phyloP scores from a whole-genome alignment of 2,888 invertebrate species.

The Vanessa cardui region DNA sequence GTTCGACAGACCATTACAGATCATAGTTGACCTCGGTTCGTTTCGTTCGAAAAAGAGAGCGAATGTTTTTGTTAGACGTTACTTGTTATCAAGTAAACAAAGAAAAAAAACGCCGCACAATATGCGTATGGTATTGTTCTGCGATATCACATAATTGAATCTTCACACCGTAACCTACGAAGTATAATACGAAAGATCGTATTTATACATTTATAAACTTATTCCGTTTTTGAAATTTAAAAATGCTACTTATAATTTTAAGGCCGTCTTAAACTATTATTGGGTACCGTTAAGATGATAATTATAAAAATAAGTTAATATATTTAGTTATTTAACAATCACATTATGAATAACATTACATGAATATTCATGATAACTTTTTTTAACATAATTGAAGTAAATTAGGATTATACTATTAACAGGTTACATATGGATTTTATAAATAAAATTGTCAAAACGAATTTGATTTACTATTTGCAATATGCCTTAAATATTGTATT shows the following conservation, averaged over 20 bases:
- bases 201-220: constrained; percentile 27
- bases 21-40: constrained; percentile 44
- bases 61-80: constrained; percentile 61
- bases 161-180: constrained; percentile 63
- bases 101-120: constrained; percentile 61
- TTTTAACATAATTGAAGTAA: too few relatives aligned
- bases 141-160: constrained; percentile 74
- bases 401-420: too few relatives aligned
- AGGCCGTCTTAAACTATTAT: neutral
- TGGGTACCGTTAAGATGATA: constrained; percentile 18
- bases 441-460: too few relatives aligned
- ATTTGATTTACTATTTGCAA: too few relatives aligned
- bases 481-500: too few relatives aligned
- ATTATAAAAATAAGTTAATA: too few relatives aligned
- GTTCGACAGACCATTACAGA: constrained; percentile 32
- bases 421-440: too few relatives aligned
- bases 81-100: constrained; percentile 62
- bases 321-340: constrained; percentile 37
- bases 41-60: constrained; percentile 53
- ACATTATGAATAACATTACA: neutral
- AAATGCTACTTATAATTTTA: constrained; percentile 17
- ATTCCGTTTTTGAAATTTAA: neutral
- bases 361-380: constrained; percentile 16
- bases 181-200: constrained; percentile 34
- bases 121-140: constrained; percentile 66